Conservation (phyloP, 2,113 vertebrate species). For the Melanocharis versteri region DNA sequence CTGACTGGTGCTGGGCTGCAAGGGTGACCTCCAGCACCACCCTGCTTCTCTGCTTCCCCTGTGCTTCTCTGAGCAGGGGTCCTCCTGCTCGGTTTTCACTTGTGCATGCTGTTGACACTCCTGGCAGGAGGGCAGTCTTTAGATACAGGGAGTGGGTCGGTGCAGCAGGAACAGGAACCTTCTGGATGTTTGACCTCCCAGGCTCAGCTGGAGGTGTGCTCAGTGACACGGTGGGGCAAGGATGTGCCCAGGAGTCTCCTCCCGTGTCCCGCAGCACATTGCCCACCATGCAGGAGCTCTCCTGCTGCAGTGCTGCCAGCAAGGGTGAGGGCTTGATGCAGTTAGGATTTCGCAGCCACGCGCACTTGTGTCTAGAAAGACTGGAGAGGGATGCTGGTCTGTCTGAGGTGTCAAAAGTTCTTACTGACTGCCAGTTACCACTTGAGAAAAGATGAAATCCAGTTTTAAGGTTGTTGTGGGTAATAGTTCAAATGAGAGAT, state of each 20-base stretch:
- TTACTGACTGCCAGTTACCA: background rate
- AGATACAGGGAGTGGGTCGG: accelerated
- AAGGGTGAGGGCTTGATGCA: accelerated
- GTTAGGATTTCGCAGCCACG: background rate
- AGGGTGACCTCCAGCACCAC: background rate
- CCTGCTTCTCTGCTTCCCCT: background rate
- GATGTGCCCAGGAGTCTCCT: background rate
- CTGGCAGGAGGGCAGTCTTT: background rate
- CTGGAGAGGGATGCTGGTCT: background rate
- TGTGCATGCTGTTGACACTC: background rate
- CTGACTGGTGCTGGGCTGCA: background rate
- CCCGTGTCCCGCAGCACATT: accelerated
- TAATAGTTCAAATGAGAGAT: background rate
- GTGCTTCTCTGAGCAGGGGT: background rate
- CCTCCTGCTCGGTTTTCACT: background rate
- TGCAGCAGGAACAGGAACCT: background rate
- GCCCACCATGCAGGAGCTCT: accelerated
- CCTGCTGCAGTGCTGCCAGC: background rate
- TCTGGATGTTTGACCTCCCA: accelerated
- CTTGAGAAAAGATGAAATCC: background rate
- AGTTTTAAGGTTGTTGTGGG: background rate
- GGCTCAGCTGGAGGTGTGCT: accelerated
- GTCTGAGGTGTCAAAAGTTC: background rate
- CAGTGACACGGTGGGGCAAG: accelerated
- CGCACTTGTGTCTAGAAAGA: background rate